A percentile compares a stretch with the other conserved stretches of the same genome.
Evolutionary conservation across 2,888 invertebrate species (phyloP).

Genomic region (Linnaemya tessellans): DNA sequence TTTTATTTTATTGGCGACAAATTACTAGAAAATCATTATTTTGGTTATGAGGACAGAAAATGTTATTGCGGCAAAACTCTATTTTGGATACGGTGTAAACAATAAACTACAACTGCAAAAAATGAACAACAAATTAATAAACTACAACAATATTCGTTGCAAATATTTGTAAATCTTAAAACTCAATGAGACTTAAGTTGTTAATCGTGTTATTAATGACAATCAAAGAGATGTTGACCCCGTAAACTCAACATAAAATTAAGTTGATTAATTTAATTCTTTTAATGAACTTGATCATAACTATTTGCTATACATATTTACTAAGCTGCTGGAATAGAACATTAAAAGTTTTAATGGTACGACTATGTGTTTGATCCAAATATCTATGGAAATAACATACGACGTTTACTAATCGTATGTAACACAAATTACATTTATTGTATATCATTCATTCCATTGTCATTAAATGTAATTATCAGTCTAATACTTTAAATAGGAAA

Average conservation of each 20-base stretch:
- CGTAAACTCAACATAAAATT: conserved; percentile 47
- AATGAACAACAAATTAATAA: conserved; percentile 15
- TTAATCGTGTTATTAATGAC: conserved; percentile 43
- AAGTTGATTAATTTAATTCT: conserved; percentile 51
- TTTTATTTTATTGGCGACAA: no score
- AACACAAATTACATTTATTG: conserved; percentile 7
- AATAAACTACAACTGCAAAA: conserved; percentile 26
- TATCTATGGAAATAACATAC: conserved; percentile 1
- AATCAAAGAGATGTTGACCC: conserved; percentile 55
- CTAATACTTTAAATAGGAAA: conserved; percentile 54
- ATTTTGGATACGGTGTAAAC: conserved; percentile 2
- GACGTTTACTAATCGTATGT: neutral
- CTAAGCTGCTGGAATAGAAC: conserved; percentile 5
- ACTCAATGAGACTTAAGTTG: conserved; percentile 38
- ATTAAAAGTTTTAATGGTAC: neutral
- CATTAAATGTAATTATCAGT: conserved; percentile 29
- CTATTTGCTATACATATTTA: conserved; percentile 15
- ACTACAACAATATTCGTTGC: conserved; percentile 11
- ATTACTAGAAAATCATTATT: no score
- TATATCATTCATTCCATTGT: conserved; percentile 6
- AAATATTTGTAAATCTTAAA: conserved; percentile 19
- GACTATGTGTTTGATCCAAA: neutral
- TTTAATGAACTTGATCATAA: conserved; percentile 53
- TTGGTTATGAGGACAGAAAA: no score
- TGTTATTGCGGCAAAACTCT: no score